Evolutionary conservation across 2,797 vertebrate species (phyloP), one percentile per base, ranked within the genome.

Genomic region (Chiloscyllium punctatum): DNA sequence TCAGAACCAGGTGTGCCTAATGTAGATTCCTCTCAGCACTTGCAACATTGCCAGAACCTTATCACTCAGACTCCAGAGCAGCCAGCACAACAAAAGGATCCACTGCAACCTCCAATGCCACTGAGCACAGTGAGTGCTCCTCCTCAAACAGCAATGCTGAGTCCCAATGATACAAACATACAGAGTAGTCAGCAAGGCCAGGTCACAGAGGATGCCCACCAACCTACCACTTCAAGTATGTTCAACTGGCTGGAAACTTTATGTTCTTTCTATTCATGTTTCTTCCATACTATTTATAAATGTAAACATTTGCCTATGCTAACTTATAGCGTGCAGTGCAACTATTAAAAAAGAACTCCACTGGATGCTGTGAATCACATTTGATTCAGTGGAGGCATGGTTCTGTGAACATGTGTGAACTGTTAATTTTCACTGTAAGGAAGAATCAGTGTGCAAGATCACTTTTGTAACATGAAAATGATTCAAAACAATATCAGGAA

Each of bases 41-140:
- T 95, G 48, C 94, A 95, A 53, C 94, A 95, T 53, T 77, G 69
- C 69, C 94, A 77, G 94, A 69, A 95, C 30, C 94, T n/a, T 95
- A 71, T 77, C 30, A 27, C 30, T 33, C 94, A 18, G 48, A 95
- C 25, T 23, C 94, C 71, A 21, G 94, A 95, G 48, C 48, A 77
- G 53, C 94, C 94, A 74, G 71, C 13, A 11, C 25, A 74, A n/a
- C 71, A 74, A 53, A 72, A 95, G 48, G 94, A 77, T 77, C 71
- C 42, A 51, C 7, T 95, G 48, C 94, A 95, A 48, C 37, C 69
- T 33, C 94, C 71, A 16, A 94, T 77, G 51, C 71, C 48, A 33
- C 48, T 18, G 69, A 94, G 23, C 25, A 72, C 92, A 88, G 27
- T 53, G 87, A 91, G 88, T 91, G 57, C 57, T 66, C 82, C 42